phyloP scores from a whole-genome alignment of 2,797 vertebrate species.

The Darevskia nairensis region DNA sequence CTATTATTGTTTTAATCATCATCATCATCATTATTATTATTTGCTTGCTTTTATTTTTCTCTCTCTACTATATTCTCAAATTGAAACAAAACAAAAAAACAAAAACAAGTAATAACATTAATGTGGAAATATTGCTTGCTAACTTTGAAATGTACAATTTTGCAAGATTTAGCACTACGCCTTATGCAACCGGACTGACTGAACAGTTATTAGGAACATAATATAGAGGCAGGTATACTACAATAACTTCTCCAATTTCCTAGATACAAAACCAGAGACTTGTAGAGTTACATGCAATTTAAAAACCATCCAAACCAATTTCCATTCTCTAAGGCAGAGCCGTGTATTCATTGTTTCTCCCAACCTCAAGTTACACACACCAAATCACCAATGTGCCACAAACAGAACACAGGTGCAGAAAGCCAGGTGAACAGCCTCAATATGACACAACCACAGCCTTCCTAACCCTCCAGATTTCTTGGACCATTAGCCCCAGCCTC shows the following conservation, averaged over 20 bases:
- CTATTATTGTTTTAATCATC: too few relatives aligned
- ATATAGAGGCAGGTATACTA: not conserved
- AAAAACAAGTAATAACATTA: not conserved
- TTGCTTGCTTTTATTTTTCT: too few relatives aligned
- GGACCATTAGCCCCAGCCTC: too few relatives aligned
- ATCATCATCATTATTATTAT: too few relatives aligned
- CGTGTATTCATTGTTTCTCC: not conserved
- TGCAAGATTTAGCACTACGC: conserved; percentile 17
- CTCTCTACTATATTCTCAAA: too few relatives aligned
- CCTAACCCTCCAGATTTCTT: too few relatives aligned
- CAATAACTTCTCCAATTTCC: not conserved
- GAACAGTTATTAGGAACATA: not conserved
- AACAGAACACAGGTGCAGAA: not conserved
- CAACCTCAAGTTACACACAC: not conserved
- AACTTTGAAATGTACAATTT: conserved; percentile 37
- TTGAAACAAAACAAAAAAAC: not conserved
- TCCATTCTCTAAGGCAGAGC: not conserved
- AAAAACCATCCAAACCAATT: not conserved
- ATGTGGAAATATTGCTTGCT: not conserved
- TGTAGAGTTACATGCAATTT: not conserved
- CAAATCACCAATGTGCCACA: not conserved
- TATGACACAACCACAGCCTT: not conserved
- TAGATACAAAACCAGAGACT: not conserved
- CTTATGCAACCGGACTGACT: not conserved
- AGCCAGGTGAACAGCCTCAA: not conserved